These are phyloP conservation scores for Schizaphis graminum DNA, from an alignment of 2,888 invertebrate genomes.

Conservation along the genomic window DNA sequence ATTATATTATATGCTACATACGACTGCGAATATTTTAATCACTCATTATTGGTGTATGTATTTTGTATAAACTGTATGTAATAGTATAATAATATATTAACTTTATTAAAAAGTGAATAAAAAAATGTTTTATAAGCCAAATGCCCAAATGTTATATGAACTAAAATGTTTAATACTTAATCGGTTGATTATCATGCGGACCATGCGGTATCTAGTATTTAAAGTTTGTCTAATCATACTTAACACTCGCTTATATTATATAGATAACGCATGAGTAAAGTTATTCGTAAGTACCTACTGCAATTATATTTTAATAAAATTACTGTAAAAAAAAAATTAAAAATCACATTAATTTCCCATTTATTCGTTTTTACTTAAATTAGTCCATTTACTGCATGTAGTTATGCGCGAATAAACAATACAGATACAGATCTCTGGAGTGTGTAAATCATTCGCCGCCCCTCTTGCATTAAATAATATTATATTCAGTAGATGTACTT, in stretches of 20 bases:
- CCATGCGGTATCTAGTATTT: background rate
- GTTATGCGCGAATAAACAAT: conserved; percentile 25
- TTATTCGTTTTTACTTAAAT: conserved; percentile 26
- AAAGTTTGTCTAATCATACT: background rate
- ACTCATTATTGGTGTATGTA: background rate
- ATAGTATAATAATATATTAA: no score
- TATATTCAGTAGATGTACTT: background rate
- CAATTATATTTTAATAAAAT: background rate
- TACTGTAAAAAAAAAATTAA: background rate
- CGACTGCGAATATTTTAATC: background rate
- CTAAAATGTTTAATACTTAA: no score
- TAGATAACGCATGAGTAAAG: background rate
- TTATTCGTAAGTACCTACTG: background rate
- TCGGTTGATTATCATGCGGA: background rate
- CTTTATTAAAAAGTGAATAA: no score
- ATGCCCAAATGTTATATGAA: background rate
- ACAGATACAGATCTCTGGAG: conserved; percentile 24
- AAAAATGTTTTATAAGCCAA: no score
- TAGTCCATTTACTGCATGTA: background rate
- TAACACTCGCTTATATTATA: background rate
- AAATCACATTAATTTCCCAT: conserved; percentile 34
- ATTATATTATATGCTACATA: background rate
- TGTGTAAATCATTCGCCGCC: conserved; percentile 28
- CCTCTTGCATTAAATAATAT: background rate
- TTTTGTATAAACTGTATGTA: no score